Base-by-base conservation (phyloP, 2,797 vertebrate genomes). In the Acipenser transmontanus region DNA sequence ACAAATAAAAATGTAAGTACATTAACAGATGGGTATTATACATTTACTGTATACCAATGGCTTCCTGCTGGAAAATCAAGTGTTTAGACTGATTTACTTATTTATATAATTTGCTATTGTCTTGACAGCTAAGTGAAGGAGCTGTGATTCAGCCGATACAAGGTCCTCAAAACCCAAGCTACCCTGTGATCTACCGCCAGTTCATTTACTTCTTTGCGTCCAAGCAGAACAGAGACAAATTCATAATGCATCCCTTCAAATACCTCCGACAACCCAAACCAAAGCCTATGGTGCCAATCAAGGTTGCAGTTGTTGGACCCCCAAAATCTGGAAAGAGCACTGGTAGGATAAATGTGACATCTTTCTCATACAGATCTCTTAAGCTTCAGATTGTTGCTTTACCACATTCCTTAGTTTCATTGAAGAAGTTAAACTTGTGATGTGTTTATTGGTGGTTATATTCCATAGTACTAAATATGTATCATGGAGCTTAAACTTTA, bases 241-340 rank as follows among this genome's bases (percentile, higher is more conserved):
- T 99, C 79, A 93, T 92, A 81, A 81, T 84, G 72, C 93, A 97
- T 76, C 96, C 97, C 11, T 84, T 99, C 68, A 97, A 93, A 84
- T 98, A 94, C 74, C 90, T 98, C 59, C 73, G 71, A 71, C 96
- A 98, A 75, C 83, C 88, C 54, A 94, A 91, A 78, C 93, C 95
- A 64, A 84, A 74, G 10, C 76, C 80, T 2, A 70, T 84, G 14
- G 77, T 94, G 57, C 93, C 96, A 65, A 66, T 98, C 69, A 94
- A 85, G 86, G 80, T 99, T 66, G 90, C 89, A 61, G 70, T 99
- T 9, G 80, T 90, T 63, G 97, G 97, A 66, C 93, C 93, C 71
- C 93, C 95, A 63, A 98, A 96, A 84, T 96, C 96, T 71, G 97
- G 97, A 66, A 99, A 97, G 86, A 97, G 91, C 57, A 93, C 94